Conservation (phyloP, 1,140 invertebrate species). For the Nephila pilipes region DNA sequence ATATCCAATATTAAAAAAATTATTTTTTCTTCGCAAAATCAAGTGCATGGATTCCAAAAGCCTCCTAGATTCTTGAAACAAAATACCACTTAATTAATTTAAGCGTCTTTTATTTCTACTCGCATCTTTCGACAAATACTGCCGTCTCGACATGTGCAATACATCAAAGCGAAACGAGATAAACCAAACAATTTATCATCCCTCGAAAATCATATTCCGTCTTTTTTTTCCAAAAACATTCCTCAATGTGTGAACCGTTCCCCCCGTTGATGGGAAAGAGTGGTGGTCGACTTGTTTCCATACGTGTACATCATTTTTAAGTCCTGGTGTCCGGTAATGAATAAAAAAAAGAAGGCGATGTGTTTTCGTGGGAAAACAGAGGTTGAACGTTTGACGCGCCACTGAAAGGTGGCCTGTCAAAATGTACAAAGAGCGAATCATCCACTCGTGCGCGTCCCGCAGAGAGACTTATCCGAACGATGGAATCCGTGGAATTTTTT, state of each 20-base stretch:
- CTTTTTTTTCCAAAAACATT: neutral
- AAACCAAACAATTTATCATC: too few relatives aligned
- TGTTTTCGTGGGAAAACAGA: conserved; percentile 59
- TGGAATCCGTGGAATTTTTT: neutral
- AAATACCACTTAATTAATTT: too few relatives aligned
- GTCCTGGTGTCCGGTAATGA: neutral
- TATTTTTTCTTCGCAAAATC: too few relatives aligned
- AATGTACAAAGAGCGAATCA: conserved; percentile 56
- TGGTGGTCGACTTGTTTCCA: conserved; percentile 49
- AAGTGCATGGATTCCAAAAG: too few relatives aligned
- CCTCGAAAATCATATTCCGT: too few relatives aligned
- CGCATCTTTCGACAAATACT: too few relatives aligned
- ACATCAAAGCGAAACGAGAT: too few relatives aligned
- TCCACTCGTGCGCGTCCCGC: conserved; percentile 39
- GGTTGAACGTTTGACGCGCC: conserved; percentile 58
- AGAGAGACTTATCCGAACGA: neutral
- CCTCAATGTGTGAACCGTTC: conserved; percentile 38
- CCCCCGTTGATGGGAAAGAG: neutral
- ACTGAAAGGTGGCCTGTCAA: conserved; percentile 70
- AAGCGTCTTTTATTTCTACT: too few relatives aligned
- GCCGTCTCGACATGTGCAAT: too few relatives aligned
- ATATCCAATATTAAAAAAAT: too few relatives aligned
- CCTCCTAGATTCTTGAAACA: too few relatives aligned
- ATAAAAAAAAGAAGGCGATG: neutral
- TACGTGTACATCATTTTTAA: conserved; percentile 33